These are phyloP conservation scores for Rattus norvegicus DNA, from an alignment of 2,113 vertebrate species.

Conservation along the genomic window DNA sequence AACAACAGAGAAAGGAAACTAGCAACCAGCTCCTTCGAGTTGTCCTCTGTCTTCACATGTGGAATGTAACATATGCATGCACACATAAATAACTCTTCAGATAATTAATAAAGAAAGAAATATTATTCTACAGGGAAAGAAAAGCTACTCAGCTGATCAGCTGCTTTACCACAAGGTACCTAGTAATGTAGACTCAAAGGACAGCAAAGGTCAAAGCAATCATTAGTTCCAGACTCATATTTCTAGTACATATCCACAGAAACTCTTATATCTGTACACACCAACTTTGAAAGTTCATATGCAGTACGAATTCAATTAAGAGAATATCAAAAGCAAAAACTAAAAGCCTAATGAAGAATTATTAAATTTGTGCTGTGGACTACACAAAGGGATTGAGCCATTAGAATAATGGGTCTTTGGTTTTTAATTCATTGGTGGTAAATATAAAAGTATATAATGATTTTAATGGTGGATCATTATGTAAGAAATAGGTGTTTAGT, in stretches of 20 bases:
- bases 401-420: not conserved
- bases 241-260: not conserved
- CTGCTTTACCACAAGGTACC: not conserved
- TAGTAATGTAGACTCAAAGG: not conserved
- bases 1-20: not conserved
- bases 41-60: too few relatives aligned
- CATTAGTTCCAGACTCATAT: not conserved
- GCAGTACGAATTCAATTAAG: not conserved
- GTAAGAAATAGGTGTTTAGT: not conserved
- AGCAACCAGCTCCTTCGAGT: not conserved
- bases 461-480: not conserved
- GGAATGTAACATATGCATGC: not conserved
- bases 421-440: not conserved
- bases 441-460: not conserved
- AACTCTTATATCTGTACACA: not conserved
- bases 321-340: not conserved
- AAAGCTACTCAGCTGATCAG: not conserved
- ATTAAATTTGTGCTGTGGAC: not conserved
- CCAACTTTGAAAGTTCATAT: not conserved
- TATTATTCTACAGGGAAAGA: not conserved
- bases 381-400: not conserved
- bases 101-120: too few relatives aligned
- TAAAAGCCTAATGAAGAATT: not conserved
- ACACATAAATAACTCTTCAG: not conserved
- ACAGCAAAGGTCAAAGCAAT: not conserved